Conservation (phyloP, 2,888 invertebrate species). For the Achlya flavicornis region DNA sequence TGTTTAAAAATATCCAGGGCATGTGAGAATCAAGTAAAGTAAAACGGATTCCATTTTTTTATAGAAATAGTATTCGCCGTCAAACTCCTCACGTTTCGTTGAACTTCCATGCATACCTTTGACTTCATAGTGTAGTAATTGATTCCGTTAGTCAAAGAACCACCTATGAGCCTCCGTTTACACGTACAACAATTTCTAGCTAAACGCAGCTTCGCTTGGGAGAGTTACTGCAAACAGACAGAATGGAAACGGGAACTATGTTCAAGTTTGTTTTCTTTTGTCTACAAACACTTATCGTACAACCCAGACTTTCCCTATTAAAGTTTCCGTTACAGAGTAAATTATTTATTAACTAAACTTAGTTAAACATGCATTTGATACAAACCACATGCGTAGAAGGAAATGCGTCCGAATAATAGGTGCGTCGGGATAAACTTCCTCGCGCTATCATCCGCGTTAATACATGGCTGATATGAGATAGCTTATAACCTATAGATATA, state of each 20-base stretch:
- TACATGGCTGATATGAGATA: too few species aligned
- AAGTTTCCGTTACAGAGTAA: constrained; percentile 6
- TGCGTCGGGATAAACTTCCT: too few species aligned
- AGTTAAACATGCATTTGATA: background rate
- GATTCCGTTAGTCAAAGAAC: constrained; percentile 2
- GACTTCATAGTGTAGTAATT: background rate
- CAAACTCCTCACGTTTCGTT: background rate
- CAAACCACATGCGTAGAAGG: background rate
- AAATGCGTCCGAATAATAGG: background rate
- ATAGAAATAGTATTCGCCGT: constrained; percentile 1
- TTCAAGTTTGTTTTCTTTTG: constrained; percentile 28
- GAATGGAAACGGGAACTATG: constrained; percentile 11
- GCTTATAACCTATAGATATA: too few species aligned
- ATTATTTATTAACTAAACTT: constrained; percentile 21
- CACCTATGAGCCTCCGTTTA: background rate
- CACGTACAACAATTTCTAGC: background rate
- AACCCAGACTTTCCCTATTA: background rate
- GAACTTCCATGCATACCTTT: constrained; percentile 5
- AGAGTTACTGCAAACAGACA: constrained; percentile 1
- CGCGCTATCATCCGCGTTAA: too few species aligned
- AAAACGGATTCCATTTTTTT: background rate
- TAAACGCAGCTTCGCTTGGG: background rate
- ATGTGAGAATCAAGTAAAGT: background rate
- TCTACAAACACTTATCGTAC: constrained; percentile 12
- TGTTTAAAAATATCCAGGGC: background rate